Conservation (phyloP, 2,113 vertebrate species). For the Strigops habroptila region DNA sequence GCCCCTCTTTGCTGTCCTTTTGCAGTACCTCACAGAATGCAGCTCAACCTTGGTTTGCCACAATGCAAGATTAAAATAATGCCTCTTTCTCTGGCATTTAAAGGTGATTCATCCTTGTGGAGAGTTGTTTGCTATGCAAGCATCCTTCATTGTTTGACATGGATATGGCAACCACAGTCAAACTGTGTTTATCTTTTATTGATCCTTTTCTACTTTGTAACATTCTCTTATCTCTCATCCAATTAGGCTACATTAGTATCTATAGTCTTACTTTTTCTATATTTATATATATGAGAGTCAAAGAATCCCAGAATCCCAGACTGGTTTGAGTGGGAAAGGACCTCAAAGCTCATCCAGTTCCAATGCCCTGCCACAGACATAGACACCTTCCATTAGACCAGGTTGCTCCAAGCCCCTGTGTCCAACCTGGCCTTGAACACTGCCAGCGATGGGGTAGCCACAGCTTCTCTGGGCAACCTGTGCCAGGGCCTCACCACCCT, state of each 20-base stretch:
- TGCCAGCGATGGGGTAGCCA: background rate
- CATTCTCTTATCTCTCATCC: background rate
- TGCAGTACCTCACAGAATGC: background rate
- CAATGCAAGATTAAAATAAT: background rate
- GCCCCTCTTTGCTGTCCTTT: background rate
- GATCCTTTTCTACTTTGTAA: background rate
- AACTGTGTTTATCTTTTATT: background rate
- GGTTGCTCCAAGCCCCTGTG: no score
- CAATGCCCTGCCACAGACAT: background rate
- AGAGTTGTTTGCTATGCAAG: background rate
- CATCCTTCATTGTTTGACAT: background rate
- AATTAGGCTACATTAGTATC: background rate
- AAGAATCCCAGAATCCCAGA: background rate
- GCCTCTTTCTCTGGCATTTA: background rate
- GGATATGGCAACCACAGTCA: background rate
- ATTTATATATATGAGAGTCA: background rate
- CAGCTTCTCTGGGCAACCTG: background rate
- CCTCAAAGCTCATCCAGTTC: background rate
- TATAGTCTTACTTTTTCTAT: background rate
- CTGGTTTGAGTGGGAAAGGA: background rate
- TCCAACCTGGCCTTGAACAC: no score
- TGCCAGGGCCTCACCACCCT: background rate
- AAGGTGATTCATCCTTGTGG: background rate
- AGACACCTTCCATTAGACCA: background rate
- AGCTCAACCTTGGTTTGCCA: background rate